These are phyloP conservation scores for Glareola pratincola DNA, from an alignment of 2,113 vertebrate species.

Conservation along the genomic window DNA sequence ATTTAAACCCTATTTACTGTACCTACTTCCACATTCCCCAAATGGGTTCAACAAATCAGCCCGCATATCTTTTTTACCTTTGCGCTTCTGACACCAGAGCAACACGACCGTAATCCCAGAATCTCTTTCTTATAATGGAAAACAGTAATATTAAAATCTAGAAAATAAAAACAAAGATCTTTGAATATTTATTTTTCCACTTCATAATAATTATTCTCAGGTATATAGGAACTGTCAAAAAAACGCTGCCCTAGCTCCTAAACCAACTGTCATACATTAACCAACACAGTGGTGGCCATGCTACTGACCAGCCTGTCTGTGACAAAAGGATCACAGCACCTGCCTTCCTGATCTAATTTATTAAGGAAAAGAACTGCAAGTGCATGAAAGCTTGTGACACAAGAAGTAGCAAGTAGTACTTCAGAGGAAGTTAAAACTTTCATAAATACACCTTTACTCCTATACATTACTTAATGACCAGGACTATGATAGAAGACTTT, in stretches of 20 bases:
- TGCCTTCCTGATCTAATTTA: not conserved
- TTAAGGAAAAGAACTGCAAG: not conserved
- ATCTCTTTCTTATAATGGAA: slow-evolving; percentile 84
- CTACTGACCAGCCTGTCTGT: not conserved
- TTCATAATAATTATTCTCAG: not conserved
- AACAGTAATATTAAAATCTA: slow-evolving; percentile 86
- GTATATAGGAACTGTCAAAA: not conserved
- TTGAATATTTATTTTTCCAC: not conserved
- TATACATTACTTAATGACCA: not conserved
- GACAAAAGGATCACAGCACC: not conserved
- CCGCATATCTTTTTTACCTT: slow-evolving; percentile 68
- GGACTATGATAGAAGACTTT: not conserved
- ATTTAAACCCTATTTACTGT: not conserved
- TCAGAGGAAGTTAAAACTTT: not conserved
- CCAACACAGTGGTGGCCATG: not conserved
- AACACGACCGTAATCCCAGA: slow-evolving; percentile 93
- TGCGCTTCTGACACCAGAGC: slow-evolving; percentile 86
- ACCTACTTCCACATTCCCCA: not conserved
- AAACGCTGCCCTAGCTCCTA: not conserved
- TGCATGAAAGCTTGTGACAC: not conserved
- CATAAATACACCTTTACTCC: not conserved
- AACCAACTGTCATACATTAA: not conserved
- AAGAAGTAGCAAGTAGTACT: not conserved
- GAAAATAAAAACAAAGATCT: slow-evolving; percentile 5
- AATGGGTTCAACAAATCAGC: not conserved